Conservation (phyloP, 2,113 vertebrate genomes). For the Proterorhinus semilunaris region DNA sequence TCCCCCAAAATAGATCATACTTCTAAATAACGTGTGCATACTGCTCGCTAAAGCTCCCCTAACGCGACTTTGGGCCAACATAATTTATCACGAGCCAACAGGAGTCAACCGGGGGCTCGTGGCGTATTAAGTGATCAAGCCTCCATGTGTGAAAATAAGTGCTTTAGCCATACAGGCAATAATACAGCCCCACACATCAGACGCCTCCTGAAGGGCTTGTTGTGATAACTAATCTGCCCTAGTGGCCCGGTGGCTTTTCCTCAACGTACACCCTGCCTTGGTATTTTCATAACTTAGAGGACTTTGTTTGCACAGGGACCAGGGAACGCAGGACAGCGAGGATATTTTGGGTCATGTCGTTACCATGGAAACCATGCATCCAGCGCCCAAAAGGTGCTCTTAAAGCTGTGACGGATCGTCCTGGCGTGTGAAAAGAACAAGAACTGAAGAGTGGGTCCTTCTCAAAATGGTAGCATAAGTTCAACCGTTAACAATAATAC, state of each 20-base stretch:
- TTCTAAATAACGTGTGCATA: conserved; percentile 53
- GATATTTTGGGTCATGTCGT: conserved; percentile 9
- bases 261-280: conserved; percentile 10
- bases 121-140: conserved; percentile 11
- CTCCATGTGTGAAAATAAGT: conserved; percentile 35
- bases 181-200: conserved; percentile 37
- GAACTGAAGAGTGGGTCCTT: background rate
- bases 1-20: conserved; percentile 39
- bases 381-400: conserved; percentile 5
- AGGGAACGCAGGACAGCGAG: conserved; percentile 13
- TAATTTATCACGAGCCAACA: conserved; percentile 27
- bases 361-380: conserved; percentile 14
- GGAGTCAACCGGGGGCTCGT: conserved; percentile 14
- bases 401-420: conserved; percentile 14
- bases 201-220: conserved; percentile 27
- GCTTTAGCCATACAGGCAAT: conserved; percentile 32
- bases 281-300: conserved; percentile 48
- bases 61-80: conserved; percentile 26
- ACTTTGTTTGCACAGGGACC: conserved; percentile 44
- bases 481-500: too few species aligned
- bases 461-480: too few species aligned
- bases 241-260: conserved; percentile 17
- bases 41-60: conserved; percentile 50
- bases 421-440: background rate
- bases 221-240: conserved; percentile 46